Evolutionary conservation across 2,888 invertebrate genomes (phyloP).

Genomic region (Eristalinus sepulchralis): DNA sequence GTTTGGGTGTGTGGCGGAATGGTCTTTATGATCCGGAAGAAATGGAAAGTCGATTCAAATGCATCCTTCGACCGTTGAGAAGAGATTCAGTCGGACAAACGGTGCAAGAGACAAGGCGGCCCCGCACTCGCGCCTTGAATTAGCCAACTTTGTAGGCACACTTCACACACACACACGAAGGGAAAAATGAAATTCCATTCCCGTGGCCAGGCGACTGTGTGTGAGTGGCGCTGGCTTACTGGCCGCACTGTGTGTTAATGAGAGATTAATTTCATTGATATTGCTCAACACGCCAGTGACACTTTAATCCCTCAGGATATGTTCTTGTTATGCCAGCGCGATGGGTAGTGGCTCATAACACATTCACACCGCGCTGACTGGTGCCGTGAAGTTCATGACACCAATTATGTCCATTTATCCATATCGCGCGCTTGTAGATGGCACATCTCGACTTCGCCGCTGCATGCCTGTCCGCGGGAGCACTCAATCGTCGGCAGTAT

Average conservation of each 20-base stretch:
- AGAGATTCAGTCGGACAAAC: no score
- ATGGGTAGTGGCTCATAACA: no score
- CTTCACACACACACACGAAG: no score
- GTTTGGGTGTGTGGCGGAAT: not conserved
- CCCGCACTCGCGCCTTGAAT: no score
- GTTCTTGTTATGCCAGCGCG: no score
- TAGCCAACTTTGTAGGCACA: no score
- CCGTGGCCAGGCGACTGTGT: not conserved
- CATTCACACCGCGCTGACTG: not conserved
- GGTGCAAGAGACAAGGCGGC: no score
- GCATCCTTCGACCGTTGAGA: no score
- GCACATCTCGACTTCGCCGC: not conserved
- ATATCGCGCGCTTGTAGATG: not conserved
- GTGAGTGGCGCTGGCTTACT: not conserved
- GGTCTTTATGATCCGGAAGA: not conserved
- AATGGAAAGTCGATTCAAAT: not conserved
- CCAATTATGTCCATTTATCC: constrained; percentile 8
- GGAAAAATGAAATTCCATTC: no score
- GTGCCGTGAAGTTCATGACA: not conserved
- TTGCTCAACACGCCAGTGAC: constrained; percentile 53
- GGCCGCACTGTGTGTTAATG: constrained; percentile 46
- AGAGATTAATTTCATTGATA: constrained; percentile 58
- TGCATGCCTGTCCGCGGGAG: not conserved
- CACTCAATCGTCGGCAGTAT: no score
- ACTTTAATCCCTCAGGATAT: constrained; percentile 29